Evolutionary conservation across 2,113 vertebrate genomes (phyloP), one percentile per base, ranked within the genome.

Genomic region (Proteles cristata): DNA sequence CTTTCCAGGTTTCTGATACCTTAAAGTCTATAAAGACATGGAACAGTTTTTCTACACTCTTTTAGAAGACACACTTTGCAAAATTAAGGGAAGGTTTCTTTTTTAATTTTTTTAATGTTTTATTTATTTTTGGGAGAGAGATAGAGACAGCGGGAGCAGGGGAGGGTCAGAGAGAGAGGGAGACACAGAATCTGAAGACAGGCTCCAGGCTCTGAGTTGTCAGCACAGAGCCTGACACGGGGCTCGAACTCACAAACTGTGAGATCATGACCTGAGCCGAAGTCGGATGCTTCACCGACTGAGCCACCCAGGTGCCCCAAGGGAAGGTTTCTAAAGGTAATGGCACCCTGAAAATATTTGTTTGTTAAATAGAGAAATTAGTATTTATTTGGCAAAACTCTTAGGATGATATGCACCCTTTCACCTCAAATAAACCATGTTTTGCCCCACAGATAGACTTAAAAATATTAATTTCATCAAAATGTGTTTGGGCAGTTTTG

Each of bases 381-480:
- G 45, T 43, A 80, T 79, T 94, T 74, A 55, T 45, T 84, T 92
- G 50, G 26, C 63, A 76, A 87, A 90, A 93, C 23, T 39, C 6
- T 88, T 84, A 94, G 84, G 28, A 39, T 84, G 43, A 39, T 71
- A 71, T 81, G 31, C 2, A 86, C 4, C 2, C 21, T 93, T 87
- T n/a, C 5, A 58, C 28, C n/a, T 88, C 83, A 93, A 74, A 61
- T 88, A 74, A 95, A 76, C 9, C 31, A 80, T n/a, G 2, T 39
- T 96, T 81, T 55, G 9, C 45, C 53, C n/a, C 55, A 28, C 31
- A 85, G 21, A 66, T 25, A 71, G 33, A 39, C 28, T 77, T 65
- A 89, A 91, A 89, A 79, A 65, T 28, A 90, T 21, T 53, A 76
- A 61, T 93, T 73, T 94, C 5, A 87, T 87, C 63, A 97, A 83